These are phyloP conservation scores for Botia almorhae DNA, from an alignment of 2,797 vertebrate species.

Conservation along the genomic window DNA sequence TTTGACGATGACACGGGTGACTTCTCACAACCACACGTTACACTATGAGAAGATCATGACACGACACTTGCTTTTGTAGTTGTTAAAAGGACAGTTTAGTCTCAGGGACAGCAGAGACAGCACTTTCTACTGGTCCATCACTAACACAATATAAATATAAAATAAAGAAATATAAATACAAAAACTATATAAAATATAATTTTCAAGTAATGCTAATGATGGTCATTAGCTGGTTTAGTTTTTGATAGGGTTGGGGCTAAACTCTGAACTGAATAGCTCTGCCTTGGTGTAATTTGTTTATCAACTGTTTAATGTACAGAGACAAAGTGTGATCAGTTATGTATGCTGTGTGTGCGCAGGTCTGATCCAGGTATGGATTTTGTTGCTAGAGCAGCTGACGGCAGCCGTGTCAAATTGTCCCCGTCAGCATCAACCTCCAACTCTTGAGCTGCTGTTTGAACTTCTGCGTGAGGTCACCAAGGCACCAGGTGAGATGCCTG, in stretches of 20 bases:
- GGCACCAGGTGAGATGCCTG: conserved; percentile 79
- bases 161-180: too few relatives aligned
- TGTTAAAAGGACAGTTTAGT: neutral
- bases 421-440: conserved; percentile 94
- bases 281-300: too few relatives aligned
- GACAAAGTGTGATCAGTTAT: neutral
- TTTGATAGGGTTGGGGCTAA: too few relatives aligned
- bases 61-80: neutral
- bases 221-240: too few relatives aligned
- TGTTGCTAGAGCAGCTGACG: conserved; percentile 93
- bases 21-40: conserved; percentile 15
- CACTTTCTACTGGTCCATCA: too few relatives aligned
- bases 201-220: too few relatives aligned
- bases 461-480: conserved; percentile 88
- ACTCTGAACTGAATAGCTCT: too few relatives aligned
- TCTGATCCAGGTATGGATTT: conserved; percentile 95
- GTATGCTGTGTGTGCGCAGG: conserved; percentile 72
- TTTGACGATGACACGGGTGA: conserved; percentile 94
- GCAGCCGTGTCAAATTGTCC: conserved; percentile 95
- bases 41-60: neutral
- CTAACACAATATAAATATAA: too few relatives aligned
- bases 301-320: too few relatives aligned
- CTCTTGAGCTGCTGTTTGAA: conserved; percentile 92
- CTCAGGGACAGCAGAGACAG: too few relatives aligned
- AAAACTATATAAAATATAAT: too few relatives aligned